These are phyloP conservation scores for Malacoctenus gilli DNA, from an alignment of 2,797 vertebrate genomes.

Conservation along the genomic window DNA sequence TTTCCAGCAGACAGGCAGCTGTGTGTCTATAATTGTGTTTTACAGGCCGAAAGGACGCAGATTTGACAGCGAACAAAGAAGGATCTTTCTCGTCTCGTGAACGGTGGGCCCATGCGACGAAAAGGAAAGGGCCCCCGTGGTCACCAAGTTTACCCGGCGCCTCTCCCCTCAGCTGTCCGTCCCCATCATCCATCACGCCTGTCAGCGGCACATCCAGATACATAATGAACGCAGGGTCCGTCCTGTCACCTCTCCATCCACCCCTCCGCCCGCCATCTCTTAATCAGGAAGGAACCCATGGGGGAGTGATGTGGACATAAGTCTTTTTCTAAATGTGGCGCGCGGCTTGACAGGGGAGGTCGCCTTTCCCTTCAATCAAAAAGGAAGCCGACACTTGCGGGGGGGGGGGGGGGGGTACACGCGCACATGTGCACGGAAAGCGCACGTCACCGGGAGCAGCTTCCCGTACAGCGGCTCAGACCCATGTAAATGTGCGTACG, in stretches of 20 bases:
- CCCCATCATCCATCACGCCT: constrained; percentile 47
- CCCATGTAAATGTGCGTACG: constrained; percentile 15
- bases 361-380: constrained; percentile 53
- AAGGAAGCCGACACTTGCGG: constrained; percentile 2
- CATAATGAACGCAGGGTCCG: constrained; percentile 43
- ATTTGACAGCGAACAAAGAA: constrained; percentile 8
- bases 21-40: no score
- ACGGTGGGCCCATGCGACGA: constrained; percentile 23
- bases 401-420: not conserved
- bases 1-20: not conserved
- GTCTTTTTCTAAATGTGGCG: constrained; percentile 52
- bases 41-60: constrained; percentile 5
- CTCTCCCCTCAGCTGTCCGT: constrained; percentile 15
- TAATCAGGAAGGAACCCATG: constrained; percentile 52
- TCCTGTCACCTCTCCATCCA: constrained; percentile 28
- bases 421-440: not conserved
- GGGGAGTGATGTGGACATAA: constrained; percentile 53
- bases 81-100: not conserved
- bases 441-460: not conserved
- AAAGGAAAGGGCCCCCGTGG: not conserved
- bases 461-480: constrained; percentile 10
- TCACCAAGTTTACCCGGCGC: constrained; percentile 35
- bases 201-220: constrained; percentile 39
- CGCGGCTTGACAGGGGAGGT: constrained; percentile 61
- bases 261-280: constrained; percentile 34